Evolutionary conservation across 92 coral and sea anemone species (phyloP), one percentile per base, ranked within the genome.

Genomic region (Hydrozoanthus gracilis): DNA sequence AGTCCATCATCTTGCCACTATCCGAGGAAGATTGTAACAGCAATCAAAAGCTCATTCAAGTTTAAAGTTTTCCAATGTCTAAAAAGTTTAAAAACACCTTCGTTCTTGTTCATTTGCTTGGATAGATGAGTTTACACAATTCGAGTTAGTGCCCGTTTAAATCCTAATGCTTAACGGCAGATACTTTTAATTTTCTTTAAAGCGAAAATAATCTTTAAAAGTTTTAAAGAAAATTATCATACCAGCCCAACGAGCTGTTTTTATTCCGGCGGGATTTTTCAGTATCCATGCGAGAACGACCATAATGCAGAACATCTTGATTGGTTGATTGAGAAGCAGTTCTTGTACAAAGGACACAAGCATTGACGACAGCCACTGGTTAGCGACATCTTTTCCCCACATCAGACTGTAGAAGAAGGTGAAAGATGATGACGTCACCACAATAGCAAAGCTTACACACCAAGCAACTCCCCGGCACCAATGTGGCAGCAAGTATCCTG

Each of bases 321-420:
- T 83, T 4, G 98, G 98, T 72, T 95, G 98, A 61, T 91, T 78
- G 39, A 93, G 89, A 75, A 93, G 93, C 60, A 95, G 73, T 52
- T 95, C 98, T 65, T 93, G 93, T 17, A 93, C 75, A 66, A 95
- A 95, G 3, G 98, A 93, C 9, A 95, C 92, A 8, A 95, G 86
- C 88, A 93, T 88, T 6, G 98, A 95, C 11, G 98, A 91, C 2
- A 95, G 85, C 98, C 98, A 95, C 20, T 94, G 96, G 35, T 93
- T 93, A 8, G 96, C 89, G 15, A 93, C 86, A 7, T 91, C 93
- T 71, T 93, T 93, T 13, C 96, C 95, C 98, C 98, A 95, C 77
- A 83, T 88, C 44, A 95, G 76, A 76, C 98, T 95, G 93, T 89
- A 95, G 85, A 92, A 89, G 82, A 95, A 95, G 4, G 98, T 95